Conservation (phyloP, 2,797 vertebrate species). For the Sparidentex hasta region DNA sequence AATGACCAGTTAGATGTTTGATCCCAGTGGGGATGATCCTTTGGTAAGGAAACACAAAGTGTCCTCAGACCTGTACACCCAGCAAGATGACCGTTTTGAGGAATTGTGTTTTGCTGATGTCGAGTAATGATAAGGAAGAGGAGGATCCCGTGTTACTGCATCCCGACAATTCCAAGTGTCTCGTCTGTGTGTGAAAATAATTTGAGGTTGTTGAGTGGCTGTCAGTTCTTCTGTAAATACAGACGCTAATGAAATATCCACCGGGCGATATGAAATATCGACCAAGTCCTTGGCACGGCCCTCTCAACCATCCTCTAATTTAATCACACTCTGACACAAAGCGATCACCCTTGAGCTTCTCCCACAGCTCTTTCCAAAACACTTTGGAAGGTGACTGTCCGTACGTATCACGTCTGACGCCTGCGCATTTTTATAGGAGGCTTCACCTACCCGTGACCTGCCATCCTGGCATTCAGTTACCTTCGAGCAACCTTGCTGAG, state of each 20-base stretch:
- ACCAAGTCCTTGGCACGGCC: conserved; percentile 35
- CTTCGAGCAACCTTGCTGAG: conserved; percentile 24
- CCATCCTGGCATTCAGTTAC: conserved; percentile 18
- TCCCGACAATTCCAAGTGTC: not conserved
- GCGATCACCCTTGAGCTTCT: conserved; percentile 22
- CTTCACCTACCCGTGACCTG: conserved; percentile 39
- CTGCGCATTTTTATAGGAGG: conserved; percentile 15
- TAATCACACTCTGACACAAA: conserved; percentile 39
- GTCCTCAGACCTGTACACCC: conserved; percentile 25
- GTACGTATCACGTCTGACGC: conserved; percentile 24
- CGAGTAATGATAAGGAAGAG: not conserved
- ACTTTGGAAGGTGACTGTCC: conserved; percentile 39
- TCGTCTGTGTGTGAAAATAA: not conserved
- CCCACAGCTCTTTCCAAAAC: conserved; percentile 24
- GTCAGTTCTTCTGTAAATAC: conserved; percentile 32
- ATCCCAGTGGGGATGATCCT: conserved; percentile 13
- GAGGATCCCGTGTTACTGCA: not conserved
- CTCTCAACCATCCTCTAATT: conserved; percentile 36
- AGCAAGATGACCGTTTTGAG: not conserved
- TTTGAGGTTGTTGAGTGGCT: conserved; percentile 11
- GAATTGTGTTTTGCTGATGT: conserved; percentile 18
- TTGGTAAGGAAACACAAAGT: not conserved
- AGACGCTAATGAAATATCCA: conserved; percentile 43
- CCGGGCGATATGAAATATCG: conserved; percentile 34
- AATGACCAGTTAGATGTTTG: conserved; percentile 46